Evolutionary conservation across 2,888 invertebrate species (phyloP).

Genomic region (Perizoma affinitatum): DNA sequence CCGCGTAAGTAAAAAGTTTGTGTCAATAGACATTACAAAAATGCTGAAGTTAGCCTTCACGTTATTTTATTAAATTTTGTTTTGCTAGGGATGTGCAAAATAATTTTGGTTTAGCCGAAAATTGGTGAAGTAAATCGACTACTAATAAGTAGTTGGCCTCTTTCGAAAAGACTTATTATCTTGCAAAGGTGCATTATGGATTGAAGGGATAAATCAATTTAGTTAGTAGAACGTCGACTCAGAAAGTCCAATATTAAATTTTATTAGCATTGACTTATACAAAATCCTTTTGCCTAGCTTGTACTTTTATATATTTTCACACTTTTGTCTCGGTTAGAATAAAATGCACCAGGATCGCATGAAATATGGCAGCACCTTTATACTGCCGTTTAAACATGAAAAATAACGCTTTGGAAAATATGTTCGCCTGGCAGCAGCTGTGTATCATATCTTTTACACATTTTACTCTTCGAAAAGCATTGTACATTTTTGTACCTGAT

Average conservation of each 20-base stretch:
- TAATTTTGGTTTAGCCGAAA: neutral
- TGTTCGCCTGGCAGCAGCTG: conserved; percentile 39
- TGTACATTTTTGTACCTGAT: too few relatives aligned
- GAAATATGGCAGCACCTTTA: conserved; percentile 39
- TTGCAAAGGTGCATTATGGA: too few relatives aligned
- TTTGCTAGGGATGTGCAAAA: conserved; percentile 10
- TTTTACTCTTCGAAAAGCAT: neutral
- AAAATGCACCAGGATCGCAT: conserved; percentile 32
- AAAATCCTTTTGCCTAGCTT: conserved; percentile 35
- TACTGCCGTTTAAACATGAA: conserved; percentile 44
- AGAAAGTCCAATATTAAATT: too few relatives aligned
- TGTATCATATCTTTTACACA: conserved; percentile 4
- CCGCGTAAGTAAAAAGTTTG: conserved; percentile 18
- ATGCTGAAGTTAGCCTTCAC: conserved; percentile 12
- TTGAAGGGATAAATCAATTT: too few relatives aligned
- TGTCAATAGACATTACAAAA: conserved; percentile 27
- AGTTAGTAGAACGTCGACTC: too few relatives aligned
- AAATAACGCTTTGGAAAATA: conserved; percentile 45
- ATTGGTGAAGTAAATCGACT: neutral
- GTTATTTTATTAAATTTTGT: conserved; percentile 23
- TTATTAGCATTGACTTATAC: too few relatives aligned
- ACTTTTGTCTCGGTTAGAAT: conserved; percentile 42
- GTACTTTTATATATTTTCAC: conserved; percentile 44
- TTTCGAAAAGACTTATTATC: too few relatives aligned
- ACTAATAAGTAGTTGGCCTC: neutral